A percentile compares a stretch with the other conserved stretches of the same genome.
phyloP scores from a whole-genome alignment of 1,140 invertebrate genomes.

The Batillaria attramentaria region DNA sequence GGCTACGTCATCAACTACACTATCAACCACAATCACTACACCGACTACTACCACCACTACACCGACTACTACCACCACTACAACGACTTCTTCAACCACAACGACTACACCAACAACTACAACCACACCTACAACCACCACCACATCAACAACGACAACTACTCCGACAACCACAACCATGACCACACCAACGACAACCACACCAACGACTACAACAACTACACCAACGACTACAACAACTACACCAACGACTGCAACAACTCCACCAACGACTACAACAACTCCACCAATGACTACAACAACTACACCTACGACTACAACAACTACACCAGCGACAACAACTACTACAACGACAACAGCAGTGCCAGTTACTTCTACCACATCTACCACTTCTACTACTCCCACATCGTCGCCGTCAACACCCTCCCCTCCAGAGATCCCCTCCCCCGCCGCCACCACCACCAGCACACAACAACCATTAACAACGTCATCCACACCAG shows the following conservation, averaged over 20 bases:
- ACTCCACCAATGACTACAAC: not conserved
- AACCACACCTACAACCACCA: conserved; percentile 10
- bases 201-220: conserved; percentile 19
- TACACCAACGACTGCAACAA: conserved; percentile 13
- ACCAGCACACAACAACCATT: not conserved
- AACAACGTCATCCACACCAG: not conserved
- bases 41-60: not conserved
- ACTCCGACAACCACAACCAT: conserved; percentile 6
- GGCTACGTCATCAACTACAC: not conserved
- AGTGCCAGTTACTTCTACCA: not conserved
- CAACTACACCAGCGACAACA: not conserved
- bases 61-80: not conserved
- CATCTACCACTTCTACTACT: not conserved
- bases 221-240: conserved; percentile 9
- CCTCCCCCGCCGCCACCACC: not conserved
- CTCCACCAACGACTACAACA: not conserved
- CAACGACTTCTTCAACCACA: not conserved
- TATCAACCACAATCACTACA: not conserved
- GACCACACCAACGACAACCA: conserved; percentile 15
- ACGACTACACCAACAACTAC: conserved; percentile 14
- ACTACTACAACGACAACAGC: not conserved
- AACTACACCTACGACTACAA: not conserved
- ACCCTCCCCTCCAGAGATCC: not conserved
- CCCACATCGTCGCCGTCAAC: not conserved
- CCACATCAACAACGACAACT: conserved; percentile 13